Base-by-base conservation (phyloP, 2,797 vertebrate species). In the Esox masquinongy region DNA sequence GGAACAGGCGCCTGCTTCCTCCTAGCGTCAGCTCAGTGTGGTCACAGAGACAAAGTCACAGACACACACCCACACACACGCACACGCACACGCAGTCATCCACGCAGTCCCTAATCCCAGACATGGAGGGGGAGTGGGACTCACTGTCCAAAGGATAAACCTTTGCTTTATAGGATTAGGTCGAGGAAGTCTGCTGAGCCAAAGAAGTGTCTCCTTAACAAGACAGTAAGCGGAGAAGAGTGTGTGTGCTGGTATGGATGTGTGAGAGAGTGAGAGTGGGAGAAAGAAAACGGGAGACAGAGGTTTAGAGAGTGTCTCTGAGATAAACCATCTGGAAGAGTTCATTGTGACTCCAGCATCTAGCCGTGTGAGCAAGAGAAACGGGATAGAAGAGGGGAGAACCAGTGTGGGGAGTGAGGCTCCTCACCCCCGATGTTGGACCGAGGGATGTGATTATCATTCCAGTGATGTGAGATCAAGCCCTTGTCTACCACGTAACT, bases 361-460 rank as follows among this genome's bases (percentile, higher is more conserved):
- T 82, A 89, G 90, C 88, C 82, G 84, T 82, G 78, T 84, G 81
- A 88, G 78, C 83, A 83, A 83, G 75, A 83, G 84, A 82, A 78
- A 79, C 84, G 43, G 59, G 39, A 70, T 72, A 67, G 70, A 66
- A 74, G 36, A 73, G 51, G 26, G 26, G 85, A 85, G 74, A 85
- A 68, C 80, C 80, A 19, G 78, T 49, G 64, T 86, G 82, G 86
- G 86, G 84, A 89, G 84, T 79, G 73, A 24, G 0, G 56, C 6
- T 63, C 56, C 66, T 69, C 39, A 74, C 43, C 75, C 59, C 50
- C 36, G 39, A 79, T 84, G 75, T 84, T 86, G 88, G 87, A 92
- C 85, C 85, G 80, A 90, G 86, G 91, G 88, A 90, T 89, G 89
- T 91, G 88, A 94, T 94, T 94, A 94, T 90, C 93, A 94, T 94